Base-by-base conservation (phyloP, 2,888 invertebrate genomes). In the Sclerodermus sp. region DNA sequence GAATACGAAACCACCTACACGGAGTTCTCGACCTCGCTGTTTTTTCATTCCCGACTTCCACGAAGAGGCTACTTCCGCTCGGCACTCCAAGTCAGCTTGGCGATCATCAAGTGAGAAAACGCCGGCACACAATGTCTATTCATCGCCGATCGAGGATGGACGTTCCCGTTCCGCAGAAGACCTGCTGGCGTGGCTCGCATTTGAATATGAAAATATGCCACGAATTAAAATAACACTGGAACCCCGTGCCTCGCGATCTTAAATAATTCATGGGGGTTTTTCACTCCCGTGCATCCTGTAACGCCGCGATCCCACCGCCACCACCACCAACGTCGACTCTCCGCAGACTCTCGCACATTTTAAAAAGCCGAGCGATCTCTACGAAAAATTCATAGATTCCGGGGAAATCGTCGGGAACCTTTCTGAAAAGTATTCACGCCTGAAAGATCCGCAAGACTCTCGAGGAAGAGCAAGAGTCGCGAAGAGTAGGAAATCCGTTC, bases 141-240 rank as follows among this genome's bases (percentile, higher is more conserved):
- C 62, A 61, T 58, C 62, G 53, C 15, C 58, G 64, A 62, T 66
- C 63, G 64, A 40, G 57, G 61, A 66, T 51, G 55, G 53, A 64
- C 67, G 64, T 55, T 53, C 46, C n/a, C 34, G 15, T 42, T 46
- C 39, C 23, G 42, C 17, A 32, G 37, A 49, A 39, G 34, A 13
- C 12, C 46, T 38, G 45, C 43, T 44, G 36, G 39, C 34, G 44
- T 40, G 45, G 48, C 53, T 43, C 47, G 39, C 69, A 67, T 70
- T 68, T 68, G 72, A 74, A 75, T 74, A 72, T 73, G 69, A 73
- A 73, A 74, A 74, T 69, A 68, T 64, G 60, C 54, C 50, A 55
- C 57, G 67, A 70, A 71, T 70, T 72, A 74, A 74, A 75, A 75
- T 75, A 75, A 74, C 72, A 73, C 63, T 62, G 65, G 57, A 58